Evolutionary conservation across 2,797 vertebrate species (phyloP).

Genomic region (Acrossocheilus wenchowensis): DNA sequence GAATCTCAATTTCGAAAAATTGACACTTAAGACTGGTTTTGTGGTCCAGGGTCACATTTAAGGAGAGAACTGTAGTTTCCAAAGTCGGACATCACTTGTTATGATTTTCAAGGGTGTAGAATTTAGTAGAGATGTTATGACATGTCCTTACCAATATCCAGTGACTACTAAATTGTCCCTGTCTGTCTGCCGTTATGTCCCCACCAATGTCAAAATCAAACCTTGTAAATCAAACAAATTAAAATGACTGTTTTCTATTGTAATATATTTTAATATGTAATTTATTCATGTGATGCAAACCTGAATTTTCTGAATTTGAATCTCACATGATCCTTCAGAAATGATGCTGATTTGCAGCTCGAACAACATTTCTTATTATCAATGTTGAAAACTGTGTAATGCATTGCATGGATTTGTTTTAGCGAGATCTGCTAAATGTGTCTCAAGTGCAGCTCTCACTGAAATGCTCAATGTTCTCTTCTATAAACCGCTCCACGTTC

Average conservation of each 20-base stretch:
- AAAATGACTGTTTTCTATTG: neutral
- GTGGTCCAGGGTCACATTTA: no score
- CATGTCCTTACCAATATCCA: neutral
- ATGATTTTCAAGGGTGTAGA: no score
- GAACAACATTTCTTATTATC: neutral
- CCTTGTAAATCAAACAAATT: neutral
- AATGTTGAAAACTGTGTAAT: neutral
- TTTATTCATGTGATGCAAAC: neutral
- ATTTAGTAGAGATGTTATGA: no score
- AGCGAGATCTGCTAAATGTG: neutral
- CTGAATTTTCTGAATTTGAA: neutral
- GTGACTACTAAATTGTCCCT: neutral
- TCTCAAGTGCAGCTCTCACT: neutral
- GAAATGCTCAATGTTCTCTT: slow-evolving; percentile 4
- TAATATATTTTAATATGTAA: neutral
- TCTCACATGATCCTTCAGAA: neutral
- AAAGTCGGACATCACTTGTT: no score
- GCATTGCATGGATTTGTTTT: neutral
- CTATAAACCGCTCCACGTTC: slow-evolving; percentile 15
- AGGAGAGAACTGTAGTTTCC: no score
- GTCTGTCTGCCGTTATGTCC: neutral
- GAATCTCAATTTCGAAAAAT: no score
- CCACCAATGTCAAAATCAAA: neutral
- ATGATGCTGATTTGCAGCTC: neutral
- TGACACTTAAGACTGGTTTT: no score